Evolutionary conservation across 2,113 vertebrate genomes (phyloP), one percentile per base, ranked within the genome.

Genomic region (Bombycilla garrulus): DNA sequence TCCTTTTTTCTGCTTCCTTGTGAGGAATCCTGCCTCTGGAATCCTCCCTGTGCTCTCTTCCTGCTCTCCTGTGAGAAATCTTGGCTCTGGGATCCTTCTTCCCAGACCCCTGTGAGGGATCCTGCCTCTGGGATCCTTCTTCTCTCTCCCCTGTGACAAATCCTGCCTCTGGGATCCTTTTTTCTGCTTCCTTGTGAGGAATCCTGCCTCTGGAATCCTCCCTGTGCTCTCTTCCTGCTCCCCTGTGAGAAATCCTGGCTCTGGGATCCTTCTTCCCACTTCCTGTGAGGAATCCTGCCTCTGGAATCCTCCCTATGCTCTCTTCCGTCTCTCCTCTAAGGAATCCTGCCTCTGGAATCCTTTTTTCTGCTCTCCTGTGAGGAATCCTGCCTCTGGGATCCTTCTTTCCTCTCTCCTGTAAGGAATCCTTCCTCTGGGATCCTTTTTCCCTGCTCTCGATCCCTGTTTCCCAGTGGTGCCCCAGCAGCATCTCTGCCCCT

Each of bases 71-170:
- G 18, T 12, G n/a, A n/a, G n/a, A n/a, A n/a, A n/a, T n/a, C n/a
- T n/a, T n/a, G n/a, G n/a, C n/a, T n/a, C n/a, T n/a, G n/a, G n/a
- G n/a, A n/a, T 3, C 3, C 54, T 89, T 33, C 45, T 15, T 25
- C 57, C 73, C 56, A 0, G 7, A 11, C 33, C 45, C 45, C n/a
- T 3, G 19, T 12, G 38, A 38, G 38, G 38, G 12, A 38, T 38
- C 38, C 38, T 38, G 38, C 9, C 38, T 38, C 38, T 38, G 38
- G 38, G 38, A 38, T 3, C 3, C 54, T 89, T 35, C 47, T 23
- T 28, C 60, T 60, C 47, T 0, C 11, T 10, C 48, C 48, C 35
- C 36, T 1, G 4, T 1, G 1, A 14, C 26, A 11, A 42, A 5
- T 14, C 16, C 67, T 1, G 1, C 10, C 35, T 18, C 33, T 56